A percentile compares a stretch with the other conserved stretches of the same genome.
Conservation (phyloP, 2,113 vertebrate genomes). For the Herpetotheres cachinnans region DNA sequence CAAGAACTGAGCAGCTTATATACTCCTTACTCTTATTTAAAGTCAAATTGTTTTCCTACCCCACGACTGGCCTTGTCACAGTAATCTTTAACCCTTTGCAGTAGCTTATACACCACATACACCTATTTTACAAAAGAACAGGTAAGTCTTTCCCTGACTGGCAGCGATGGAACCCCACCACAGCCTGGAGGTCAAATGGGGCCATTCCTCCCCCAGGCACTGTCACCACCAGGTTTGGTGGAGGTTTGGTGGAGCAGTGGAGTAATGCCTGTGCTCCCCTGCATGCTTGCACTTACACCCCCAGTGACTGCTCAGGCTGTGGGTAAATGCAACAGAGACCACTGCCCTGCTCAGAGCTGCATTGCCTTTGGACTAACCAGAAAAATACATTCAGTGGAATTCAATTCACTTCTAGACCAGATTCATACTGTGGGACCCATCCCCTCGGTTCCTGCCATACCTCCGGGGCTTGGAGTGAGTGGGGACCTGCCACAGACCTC, state of each 20-base stretch:
- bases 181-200: neutral
- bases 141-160: neutral
- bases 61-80: neutral
- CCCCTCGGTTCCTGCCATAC: fast-evolving
- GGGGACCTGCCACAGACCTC: fast-evolving
- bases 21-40: neutral
- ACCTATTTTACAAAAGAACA: neutral
- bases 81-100: neutral
- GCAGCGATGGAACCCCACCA: neutral
- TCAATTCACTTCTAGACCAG: neutral
- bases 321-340: neutral
- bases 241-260: neutral
- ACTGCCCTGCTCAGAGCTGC: neutral
- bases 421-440: neutral
- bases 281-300: neutral
- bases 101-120: neutral
- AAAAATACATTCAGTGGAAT: neutral
- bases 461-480: fast-evolving
- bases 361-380: neutral
- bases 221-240: fast-evolving
- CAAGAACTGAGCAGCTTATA: neutral
- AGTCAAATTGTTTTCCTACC: neutral
- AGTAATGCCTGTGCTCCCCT: neutral
- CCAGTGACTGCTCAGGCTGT: fast-evolving
- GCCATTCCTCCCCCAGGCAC: neutral